Evolutionary conservation across 2,888 invertebrate species (phyloP), one percentile per base, ranked within the genome.

Genomic region (Dyspetes luteomarginatus): DNA sequence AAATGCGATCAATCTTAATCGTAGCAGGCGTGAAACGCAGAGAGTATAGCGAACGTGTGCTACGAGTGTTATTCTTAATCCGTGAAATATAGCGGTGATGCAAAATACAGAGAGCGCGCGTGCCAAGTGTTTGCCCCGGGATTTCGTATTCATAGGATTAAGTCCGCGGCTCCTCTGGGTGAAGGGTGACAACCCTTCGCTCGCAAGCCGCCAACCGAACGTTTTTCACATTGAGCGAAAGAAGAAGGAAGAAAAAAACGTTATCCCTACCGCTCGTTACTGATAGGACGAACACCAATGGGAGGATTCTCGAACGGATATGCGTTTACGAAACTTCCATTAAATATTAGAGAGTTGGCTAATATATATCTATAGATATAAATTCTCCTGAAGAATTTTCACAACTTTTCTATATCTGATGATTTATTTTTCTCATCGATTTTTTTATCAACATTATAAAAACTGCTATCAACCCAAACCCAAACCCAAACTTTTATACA

Each of bases 111-210:
- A 24, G 41, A 64, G 45, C 80, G 82, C 91, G 91, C 91, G 90
- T 90, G 90, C 83, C 90, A 88, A 87, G 86, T 91, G 91, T 91
- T 91, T 92, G 89, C 88, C 83, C 84, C 86, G 83, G 89, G 90
- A 91, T 91, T 91, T 91, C 85, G 87, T 88, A 91, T 91, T 91
- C 91, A 91, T 91, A 83, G 89, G 90, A 90, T 91, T 90, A 90
- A 60, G 71, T 77, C 58, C 67, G 74, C 52, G 30, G 67, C 41
- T 41, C 22, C 28, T 62, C 52, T 28, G 15, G 68, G 62, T 28
- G 73, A 80, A 78, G 82, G 82, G 83, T 76, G 83, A 74, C 79
- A 80, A 82, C 84, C 85, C 84, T 84, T 85, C 81, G 79, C 22
- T 60, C 48, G 62, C 55, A 22, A 68, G 75, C 76, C 45, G 62